Evolutionary conservation across 2,113 vertebrate genomes (phyloP).

Genomic region (Aleadryas rufinucha): DNA sequence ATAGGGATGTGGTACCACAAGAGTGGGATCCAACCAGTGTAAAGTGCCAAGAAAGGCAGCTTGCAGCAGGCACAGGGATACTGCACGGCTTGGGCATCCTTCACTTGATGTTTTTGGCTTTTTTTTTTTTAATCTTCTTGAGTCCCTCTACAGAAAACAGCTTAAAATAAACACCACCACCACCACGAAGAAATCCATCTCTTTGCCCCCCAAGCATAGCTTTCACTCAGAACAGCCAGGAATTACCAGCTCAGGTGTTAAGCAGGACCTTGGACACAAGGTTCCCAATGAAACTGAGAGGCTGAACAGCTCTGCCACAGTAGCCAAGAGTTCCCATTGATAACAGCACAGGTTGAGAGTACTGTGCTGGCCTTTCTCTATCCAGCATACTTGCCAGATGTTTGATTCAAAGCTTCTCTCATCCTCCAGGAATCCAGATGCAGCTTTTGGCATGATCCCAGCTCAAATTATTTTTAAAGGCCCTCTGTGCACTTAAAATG

Average conservation of each 20-base stretch:
- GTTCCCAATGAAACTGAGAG: neutral
- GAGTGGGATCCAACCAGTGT: neutral
- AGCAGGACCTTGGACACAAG: neutral
- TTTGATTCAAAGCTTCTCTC: conserved; percentile 10
- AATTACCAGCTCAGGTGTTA: neutral
- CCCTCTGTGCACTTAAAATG: neutral
- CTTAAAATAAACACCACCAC: neutral
- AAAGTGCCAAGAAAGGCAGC: neutral
- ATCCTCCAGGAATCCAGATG: conserved; percentile 15
- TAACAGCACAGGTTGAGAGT: neutral
- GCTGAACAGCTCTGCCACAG: neutral
- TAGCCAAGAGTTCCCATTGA: neutral
- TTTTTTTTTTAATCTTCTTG: neutral
- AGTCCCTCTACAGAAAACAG: neutral
- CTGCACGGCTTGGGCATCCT: neutral
- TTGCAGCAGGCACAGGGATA: neutral
- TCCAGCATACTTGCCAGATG: neutral
- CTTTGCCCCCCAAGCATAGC: rapidly evolving
- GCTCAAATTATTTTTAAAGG: conserved; percentile 13
- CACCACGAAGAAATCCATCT: neutral
- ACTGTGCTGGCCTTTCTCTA: neutral
- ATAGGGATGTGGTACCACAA: rapidly evolving
- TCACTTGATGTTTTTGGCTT: neutral
- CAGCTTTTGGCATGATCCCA: neutral
- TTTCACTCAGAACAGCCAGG: neutral